A percentile compares a stretch with the other conserved stretches of the same genome.
Conservation (phyloP, 2,888 invertebrate species). For the Taenaris catops region DNA sequence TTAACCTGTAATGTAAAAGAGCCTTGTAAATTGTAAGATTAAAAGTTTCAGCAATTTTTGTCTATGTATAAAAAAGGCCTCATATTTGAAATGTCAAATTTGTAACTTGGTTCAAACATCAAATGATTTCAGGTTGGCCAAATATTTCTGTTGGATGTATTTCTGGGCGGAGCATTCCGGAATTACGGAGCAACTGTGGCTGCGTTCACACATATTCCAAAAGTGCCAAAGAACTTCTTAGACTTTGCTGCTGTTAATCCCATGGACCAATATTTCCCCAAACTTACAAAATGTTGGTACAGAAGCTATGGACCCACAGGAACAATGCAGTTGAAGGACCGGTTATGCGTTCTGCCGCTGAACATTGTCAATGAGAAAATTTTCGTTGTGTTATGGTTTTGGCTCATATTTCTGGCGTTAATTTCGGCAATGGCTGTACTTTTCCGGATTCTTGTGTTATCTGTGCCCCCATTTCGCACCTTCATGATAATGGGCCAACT, state of each 20-base stretch:
- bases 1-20: too few relatives aligned
- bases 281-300: slow-evolving; percentile 83
- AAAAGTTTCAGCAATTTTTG: too few relatives aligned
- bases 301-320: slow-evolving; percentile 81
- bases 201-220: slow-evolving; percentile 59
- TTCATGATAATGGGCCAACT: slow-evolving; percentile 82
- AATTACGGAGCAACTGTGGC: slow-evolving; percentile 79
- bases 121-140: slow-evolving; percentile 79
- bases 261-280: slow-evolving; percentile 85
- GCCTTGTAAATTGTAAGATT: too few relatives aligned
- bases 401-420: slow-evolving; percentile 83
- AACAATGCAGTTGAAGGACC: slow-evolving; percentile 75
- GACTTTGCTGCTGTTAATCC: slow-evolving; percentile 77
- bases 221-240: slow-evolving; percentile 34
- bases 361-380: slow-evolving; percentile 91
- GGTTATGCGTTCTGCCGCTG: slow-evolving; percentile 86
- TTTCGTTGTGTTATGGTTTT: slow-evolving; percentile 87
- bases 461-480: slow-evolving; percentile 78
- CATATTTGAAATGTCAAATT: too few relatives aligned
- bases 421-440: slow-evolving; percentile 82
- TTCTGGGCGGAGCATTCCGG: slow-evolving; percentile 82
- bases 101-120: too few relatives aligned
- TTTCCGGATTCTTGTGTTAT: slow-evolving; percentile 81
- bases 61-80: too few relatives aligned
- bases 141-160: slow-evolving; percentile 83